A percentile compares a stretch with the other conserved stretches of the same genome.
phyloP scores from a whole-genome alignment of 2,797 vertebrate genomes.

The Oryzias dopingdopingensis region DNA sequence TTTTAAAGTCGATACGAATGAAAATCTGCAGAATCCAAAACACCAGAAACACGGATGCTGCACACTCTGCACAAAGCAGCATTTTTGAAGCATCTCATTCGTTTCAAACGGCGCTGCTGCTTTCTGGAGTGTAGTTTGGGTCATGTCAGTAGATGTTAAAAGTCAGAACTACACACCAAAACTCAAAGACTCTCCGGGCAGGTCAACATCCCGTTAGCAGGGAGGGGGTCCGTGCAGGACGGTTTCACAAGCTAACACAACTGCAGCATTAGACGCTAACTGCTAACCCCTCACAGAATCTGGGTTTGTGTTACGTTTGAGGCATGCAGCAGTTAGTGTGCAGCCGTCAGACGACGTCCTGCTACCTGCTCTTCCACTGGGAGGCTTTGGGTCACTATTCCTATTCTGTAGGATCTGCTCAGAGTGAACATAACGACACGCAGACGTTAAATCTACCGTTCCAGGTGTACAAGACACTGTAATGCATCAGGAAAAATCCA shows the following conservation, averaged over 20 bases:
- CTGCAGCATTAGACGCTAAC: neutral
- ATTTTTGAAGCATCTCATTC: slow-evolving; percentile 74
- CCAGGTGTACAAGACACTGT: slow-evolving; percentile 12
- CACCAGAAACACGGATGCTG: too few relatives aligned
- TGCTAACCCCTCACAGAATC: slow-evolving; percentile 25
- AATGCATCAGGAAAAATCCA: slow-evolving; percentile 1
- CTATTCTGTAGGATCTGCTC: slow-evolving; percentile 85
- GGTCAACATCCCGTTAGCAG: slow-evolving; percentile 34
- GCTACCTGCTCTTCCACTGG: slow-evolving; percentile 74
- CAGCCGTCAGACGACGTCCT: slow-evolving; percentile 68
- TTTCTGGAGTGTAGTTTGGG: slow-evolving; percentile 88
- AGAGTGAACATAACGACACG: slow-evolving; percentile 71
- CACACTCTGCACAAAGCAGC: too few relatives aligned
- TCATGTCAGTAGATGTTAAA: slow-evolving; percentile 92
- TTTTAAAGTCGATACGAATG: too few relatives aligned
- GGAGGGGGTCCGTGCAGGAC: slow-evolving; percentile 31
- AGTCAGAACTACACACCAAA: slow-evolving; percentile 80
- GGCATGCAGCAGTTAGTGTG: slow-evolving; percentile 45
- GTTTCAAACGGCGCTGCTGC: slow-evolving; percentile 74
- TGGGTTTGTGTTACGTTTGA: slow-evolving; percentile 1
- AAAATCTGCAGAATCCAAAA: too few relatives aligned
- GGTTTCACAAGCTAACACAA: slow-evolving; percentile 36
- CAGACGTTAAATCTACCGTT: slow-evolving; percentile 33
- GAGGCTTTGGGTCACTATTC: slow-evolving; percentile 74
- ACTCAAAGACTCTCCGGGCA: slow-evolving; percentile 42